These are phyloP conservation scores for Varecia variegata DNA, from an alignment of 2,797 vertebrate species.

Conservation along the genomic window DNA sequence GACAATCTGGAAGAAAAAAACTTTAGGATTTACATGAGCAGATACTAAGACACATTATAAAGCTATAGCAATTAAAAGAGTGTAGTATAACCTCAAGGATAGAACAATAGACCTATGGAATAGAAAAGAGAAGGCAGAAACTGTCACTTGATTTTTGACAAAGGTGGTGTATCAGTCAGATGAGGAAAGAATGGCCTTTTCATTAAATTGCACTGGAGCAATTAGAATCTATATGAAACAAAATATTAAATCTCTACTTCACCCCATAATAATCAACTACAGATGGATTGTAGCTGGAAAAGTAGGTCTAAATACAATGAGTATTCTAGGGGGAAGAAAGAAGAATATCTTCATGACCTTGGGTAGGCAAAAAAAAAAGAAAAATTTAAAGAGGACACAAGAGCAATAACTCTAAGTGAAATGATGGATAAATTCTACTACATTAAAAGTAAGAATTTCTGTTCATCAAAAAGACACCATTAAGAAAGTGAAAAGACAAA, in stretches of 20 bases:
- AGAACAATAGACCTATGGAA: not conserved
- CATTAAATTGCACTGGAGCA: not conserved
- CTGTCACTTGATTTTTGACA: not conserved
- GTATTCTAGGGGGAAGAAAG: not conserved
- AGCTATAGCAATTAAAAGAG: not conserved
- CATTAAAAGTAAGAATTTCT: not conserved
- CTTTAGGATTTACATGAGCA: not conserved
- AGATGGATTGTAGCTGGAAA: not conserved
- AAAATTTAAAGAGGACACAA: not conserved
- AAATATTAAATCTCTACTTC: not conserved
- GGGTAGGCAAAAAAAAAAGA: not conserved
- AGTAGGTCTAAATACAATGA: not conserved
- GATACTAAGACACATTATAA: not conserved
- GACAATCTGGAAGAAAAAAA: not conserved
- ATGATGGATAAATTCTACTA: not conserved
- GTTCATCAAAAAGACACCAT: not conserved
- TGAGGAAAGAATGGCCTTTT: not conserved
- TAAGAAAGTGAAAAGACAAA: not conserved
- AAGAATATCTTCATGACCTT: not conserved
- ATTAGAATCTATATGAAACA: not conserved
- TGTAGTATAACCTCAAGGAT: not conserved
- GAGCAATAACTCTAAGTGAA: not conserved
- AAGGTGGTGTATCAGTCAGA: not conserved
- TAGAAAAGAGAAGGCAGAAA: not conserved
- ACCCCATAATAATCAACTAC: not conserved